Evolutionary conservation across 2,113 vertebrate species (phyloP), one percentile per base, ranked within the genome.

Genomic region (Chelonoidis abingdonii): DNA sequence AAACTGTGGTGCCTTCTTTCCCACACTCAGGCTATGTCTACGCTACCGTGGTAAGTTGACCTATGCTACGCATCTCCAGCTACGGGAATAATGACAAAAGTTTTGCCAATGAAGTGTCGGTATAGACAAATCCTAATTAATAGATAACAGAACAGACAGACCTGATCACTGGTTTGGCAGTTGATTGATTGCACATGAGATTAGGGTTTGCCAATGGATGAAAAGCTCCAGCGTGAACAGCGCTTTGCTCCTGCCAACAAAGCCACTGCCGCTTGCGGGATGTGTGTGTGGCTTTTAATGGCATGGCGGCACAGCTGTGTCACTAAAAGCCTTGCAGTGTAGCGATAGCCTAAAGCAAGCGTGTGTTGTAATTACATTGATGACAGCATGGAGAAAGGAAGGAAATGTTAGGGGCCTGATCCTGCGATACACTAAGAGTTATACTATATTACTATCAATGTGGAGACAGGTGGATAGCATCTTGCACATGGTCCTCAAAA

Each of bases 171-270:
- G 3, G 35, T 31, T 41, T 10, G 35, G 13, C 54, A 59, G 78
- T 27, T 57, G 56, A 57, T 12, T 3, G 76, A 88, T 35, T 0
- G 0, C 3, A 0, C 0, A 2, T 1, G 50, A 24, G 10, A 41
- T 3, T 27, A 19, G 52, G 52, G 17, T 52, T 52, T 52, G 52
- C 17, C 52, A 7, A 17, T 16, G 5, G 6, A 17, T 17, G 16
- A 52, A 52, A 52, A 52, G 52, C 2, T 2, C 16, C 17, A 17
- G 16, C 19, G 52, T 52, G 52, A 19, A 52, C 52, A 52, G 52
- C 16, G 5, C 16, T 52, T 52, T 52, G 52, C 52, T 52, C 52
- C 52, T 52, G 52, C 52, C 17, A 16, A 52, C 52, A 52, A 50
- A 50, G 49, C 49, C 49, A 4, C 50, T 50, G 50, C 50, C 50